Conservation (phyloP, 1,140 invertebrate genomes). For the Epicauta chinensis region DNA sequence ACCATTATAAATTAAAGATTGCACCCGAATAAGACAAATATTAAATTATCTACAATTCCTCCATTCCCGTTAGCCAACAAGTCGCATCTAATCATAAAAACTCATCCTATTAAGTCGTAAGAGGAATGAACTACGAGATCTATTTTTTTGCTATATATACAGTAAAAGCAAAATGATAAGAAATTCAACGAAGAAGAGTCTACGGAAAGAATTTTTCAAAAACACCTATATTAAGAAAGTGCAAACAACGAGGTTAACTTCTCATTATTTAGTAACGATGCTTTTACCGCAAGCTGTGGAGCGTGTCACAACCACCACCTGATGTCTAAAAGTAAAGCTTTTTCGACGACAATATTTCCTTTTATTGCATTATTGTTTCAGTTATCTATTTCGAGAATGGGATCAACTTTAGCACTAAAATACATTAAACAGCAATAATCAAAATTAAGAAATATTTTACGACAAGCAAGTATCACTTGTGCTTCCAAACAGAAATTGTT, state of each 20-base stretch:
- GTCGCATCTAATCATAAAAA: no score
- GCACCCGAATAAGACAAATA: constrained; percentile 22
- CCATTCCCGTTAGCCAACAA: neutral
- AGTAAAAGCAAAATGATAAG: no score
- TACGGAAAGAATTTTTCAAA: constrained; percentile 1
- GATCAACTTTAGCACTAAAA: no score
- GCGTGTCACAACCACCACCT: constrained; percentile 23
- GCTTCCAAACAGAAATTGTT: no score
- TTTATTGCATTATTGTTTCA: constrained; percentile 1
- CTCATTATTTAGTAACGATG: constrained; percentile 40
- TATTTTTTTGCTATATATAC: no score
- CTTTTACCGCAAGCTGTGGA: constrained; percentile 33
- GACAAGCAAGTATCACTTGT: no score
- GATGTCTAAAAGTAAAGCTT: constrained; percentile 20
- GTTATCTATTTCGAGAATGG: no score
- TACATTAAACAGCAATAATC: no score
- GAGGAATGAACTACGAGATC: no score
- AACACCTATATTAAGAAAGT: constrained; percentile 29
- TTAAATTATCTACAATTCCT: constrained; percentile 20
- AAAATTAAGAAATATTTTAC: no score
- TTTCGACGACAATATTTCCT: constrained; percentile 12
- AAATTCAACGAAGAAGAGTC: no score
- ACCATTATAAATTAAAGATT: constrained; percentile 30
- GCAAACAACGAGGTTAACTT: constrained; percentile 29
- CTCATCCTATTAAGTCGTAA: no score